Evolutionary conservation across 2,797 vertebrate genomes (phyloP).

Genomic region (Sparus aurata): DNA sequence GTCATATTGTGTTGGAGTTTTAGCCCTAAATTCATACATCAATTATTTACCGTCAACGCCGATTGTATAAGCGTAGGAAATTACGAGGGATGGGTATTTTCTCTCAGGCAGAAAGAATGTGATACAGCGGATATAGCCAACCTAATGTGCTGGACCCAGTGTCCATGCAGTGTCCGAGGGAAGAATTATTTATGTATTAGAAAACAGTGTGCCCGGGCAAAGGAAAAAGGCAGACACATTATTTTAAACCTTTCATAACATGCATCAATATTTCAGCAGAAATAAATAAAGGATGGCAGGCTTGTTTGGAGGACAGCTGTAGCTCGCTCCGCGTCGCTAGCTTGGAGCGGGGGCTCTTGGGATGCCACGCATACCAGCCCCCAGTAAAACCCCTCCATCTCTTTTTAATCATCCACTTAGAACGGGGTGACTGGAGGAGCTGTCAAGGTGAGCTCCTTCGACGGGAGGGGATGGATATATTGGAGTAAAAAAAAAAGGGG

Average conservation of each 20-base stretch:
- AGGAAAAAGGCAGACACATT: constrained; percentile 93
- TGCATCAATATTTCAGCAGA: constrained; percentile 99
- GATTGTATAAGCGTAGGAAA: constrained; percentile 99
- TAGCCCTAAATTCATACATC: constrained; percentile 99
- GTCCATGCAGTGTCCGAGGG: constrained; percentile 90
- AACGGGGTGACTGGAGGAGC: constrained; percentile 94
- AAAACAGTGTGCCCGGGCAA: constrained; percentile 92
- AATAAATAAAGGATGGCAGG: constrained; percentile 99
- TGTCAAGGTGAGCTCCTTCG: constrained; percentile 94
- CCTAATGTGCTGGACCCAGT: constrained; percentile 90
- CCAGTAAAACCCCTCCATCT: constrained; percentile 98
- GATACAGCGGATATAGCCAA: constrained; percentile 94
- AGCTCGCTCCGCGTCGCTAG: constrained; percentile 93
- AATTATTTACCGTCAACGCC: constrained; percentile 98
- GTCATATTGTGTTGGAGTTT: constrained; percentile 99
- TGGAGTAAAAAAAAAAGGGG: constrained; percentile 54
- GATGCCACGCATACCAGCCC: constrained; percentile 93
- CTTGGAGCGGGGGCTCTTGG: constrained; percentile 89
- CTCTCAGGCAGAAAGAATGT: constrained; percentile 99
- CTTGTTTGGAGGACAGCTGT: constrained; percentile 99
- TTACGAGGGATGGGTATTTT: constrained; percentile 98
- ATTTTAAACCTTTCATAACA: constrained; percentile 99
- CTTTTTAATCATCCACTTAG: constrained; percentile 99
- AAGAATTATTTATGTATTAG: constrained; percentile 99
- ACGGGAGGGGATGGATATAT: constrained; percentile 72